Evolutionary conservation across 2,797 vertebrate species (phyloP).

Genomic region (Pristis pectinata): DNA sequence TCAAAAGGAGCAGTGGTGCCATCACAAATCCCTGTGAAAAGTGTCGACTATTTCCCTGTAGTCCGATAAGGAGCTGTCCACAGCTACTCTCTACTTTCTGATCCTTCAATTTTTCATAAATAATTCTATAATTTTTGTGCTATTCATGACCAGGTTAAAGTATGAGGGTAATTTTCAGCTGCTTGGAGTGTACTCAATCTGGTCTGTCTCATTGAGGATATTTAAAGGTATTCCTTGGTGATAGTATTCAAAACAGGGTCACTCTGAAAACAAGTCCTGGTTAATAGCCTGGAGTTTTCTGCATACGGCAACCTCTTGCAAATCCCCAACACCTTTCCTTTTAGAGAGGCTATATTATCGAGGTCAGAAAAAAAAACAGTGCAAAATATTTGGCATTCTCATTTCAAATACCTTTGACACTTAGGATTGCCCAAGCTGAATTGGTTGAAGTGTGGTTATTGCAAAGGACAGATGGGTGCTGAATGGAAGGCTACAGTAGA

Average conservation of each 20-base stretch:
- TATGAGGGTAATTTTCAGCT: not conserved
- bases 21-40: not conserved
- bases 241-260: not conserved
- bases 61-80: not conserved
- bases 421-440: not conserved
- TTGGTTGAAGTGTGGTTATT: not conserved
- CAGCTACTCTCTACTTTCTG: not conserved
- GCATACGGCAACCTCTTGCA: too few relatives aligned
- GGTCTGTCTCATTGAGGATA: not conserved
- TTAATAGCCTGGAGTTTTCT: not conserved
- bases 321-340: not conserved
- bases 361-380: not conserved
- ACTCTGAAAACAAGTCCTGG: not conserved
- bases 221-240: not conserved
- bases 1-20: not conserved
- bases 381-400: not conserved
- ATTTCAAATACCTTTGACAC: not conserved
- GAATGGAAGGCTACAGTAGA: not conserved
- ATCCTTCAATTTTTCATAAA: not conserved
- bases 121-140: not conserved
- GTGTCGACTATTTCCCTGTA: not conserved
- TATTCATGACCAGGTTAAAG: not conserved
- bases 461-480: not conserved
- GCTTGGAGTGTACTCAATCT: not conserved
- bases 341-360: not conserved